These are phyloP conservation scores for Takifugu rubripes DNA, from an alignment of 2,797 vertebrate genomes.

Conservation along the genomic window DNA sequence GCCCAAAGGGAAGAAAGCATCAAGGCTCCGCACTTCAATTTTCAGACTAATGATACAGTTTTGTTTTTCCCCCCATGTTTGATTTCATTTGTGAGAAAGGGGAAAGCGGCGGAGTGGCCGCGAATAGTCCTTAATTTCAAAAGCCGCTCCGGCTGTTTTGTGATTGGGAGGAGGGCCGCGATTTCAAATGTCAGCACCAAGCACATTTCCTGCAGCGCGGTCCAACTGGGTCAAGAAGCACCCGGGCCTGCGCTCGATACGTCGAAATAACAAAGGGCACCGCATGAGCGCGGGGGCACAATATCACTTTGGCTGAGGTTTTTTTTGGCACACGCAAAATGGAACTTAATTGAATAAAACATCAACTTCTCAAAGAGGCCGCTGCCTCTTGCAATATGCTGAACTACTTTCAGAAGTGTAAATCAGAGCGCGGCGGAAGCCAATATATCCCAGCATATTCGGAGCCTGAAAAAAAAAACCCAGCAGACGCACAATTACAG, in stretches of 20 bases:
- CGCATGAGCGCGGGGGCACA: neutral
- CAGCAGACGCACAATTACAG: neutral
- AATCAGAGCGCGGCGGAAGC: neutral
- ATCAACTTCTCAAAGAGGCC: slow-evolving; percentile 6
- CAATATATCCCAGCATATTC: slow-evolving; percentile 3
- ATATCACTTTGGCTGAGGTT: neutral
- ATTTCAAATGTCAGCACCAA: slow-evolving; percentile 59
- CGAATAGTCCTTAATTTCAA: neutral
- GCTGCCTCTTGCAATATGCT: neutral
- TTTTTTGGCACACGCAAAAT: slow-evolving; percentile 1
- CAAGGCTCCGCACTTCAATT: too few species aligned
- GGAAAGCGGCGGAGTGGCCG: neutral
- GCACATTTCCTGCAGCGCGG: slow-evolving; percentile 26
- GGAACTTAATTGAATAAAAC: slow-evolving; percentile 14
- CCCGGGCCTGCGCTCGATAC: slow-evolving; percentile 41
- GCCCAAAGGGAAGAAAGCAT: too few species aligned
- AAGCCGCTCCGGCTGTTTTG: slow-evolving; percentile 20
- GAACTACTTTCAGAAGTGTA: slow-evolving; percentile 4
- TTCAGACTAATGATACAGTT: too few species aligned
- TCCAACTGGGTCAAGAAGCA: slow-evolving; percentile 57
- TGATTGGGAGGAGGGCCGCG: slow-evolving; percentile 43
- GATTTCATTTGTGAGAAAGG: neutral
- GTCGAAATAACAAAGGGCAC: slow-evolving; percentile 29
- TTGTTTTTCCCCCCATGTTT: too few species aligned
- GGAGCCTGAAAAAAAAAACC: neutral